These are phyloP conservation scores for Drosophila lacteicornis DNA, from an alignment of 1,140 invertebrate genomes.

Conservation along the genomic window DNA sequence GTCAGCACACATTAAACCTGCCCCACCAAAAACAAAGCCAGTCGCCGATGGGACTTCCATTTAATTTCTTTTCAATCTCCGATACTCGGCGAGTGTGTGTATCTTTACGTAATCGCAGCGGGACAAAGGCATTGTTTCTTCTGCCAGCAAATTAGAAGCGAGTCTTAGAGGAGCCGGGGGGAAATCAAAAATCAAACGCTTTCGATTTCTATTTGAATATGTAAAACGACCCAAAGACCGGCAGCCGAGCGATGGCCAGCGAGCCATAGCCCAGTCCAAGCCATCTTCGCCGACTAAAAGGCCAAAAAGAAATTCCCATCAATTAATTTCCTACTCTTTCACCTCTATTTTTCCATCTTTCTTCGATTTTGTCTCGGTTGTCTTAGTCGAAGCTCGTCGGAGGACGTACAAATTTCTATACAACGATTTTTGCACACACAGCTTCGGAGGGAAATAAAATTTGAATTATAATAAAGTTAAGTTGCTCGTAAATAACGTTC, in stretches of 20 bases:
- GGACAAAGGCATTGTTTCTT: conserved; percentile 64
- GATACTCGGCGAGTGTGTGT: conserved; percentile 7
- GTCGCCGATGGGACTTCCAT: neutral
- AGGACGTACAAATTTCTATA: conserved; percentile 52
- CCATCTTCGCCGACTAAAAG: conserved; percentile 46
- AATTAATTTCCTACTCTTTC: conserved; percentile 63
- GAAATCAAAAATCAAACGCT: conserved; percentile 69
- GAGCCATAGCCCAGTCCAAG: conserved; percentile 8
- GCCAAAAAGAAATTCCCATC: conserved; percentile 79
- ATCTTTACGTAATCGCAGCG: conserved; percentile 64
- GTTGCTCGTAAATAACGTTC: conserved; percentile 80
- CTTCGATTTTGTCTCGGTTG: conserved; percentile 26
- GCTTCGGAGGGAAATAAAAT: conserved; percentile 64
- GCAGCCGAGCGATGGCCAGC: conserved; percentile 37
- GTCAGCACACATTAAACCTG: conserved; percentile 23
- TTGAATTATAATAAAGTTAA: conserved; percentile 81
- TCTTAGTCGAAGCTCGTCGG: conserved; percentile 19
- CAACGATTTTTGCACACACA: conserved; percentile 51
- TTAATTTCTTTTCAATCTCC: conserved; percentile 34
- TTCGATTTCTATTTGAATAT: conserved; percentile 83
- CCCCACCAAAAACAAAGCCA: conserved; percentile 12
- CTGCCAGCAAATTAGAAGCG: conserved; percentile 70
- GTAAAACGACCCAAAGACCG: conserved; percentile 68
- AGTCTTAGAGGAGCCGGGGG: conserved; percentile 6
- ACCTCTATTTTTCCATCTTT: conserved; percentile 22